Base-by-base conservation (phyloP, 2,113 vertebrate species). In the Pluvianellus socialis region DNA sequence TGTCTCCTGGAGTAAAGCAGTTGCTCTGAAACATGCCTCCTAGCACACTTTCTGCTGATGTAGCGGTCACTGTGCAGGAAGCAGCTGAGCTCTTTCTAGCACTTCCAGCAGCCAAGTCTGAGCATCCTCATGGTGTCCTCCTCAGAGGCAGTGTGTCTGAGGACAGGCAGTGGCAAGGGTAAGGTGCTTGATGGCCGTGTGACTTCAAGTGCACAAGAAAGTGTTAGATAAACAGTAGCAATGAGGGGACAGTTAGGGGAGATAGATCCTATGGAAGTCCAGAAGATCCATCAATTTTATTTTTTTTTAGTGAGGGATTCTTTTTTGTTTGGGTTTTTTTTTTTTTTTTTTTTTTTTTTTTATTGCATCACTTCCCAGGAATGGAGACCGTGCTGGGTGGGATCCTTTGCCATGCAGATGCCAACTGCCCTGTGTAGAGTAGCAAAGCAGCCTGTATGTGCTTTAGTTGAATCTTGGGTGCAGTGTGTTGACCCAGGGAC, bases 361-460 rank as follows among this genome's bases (percentile, higher is more conserved):
- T 3, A 49, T 83, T 65, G 30, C 13, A 44, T 14, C 17, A 1
- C 10, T 77, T 52, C 42, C 42, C 1, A 7, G 14, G 19, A 79
- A 6, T 1, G 2, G 35, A 58, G 20, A 15, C 21, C 4, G 6
- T 38, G 47, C 32, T n/a, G 52, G 2, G 2, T 5, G 7, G 22
- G 17, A 83, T 47, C 20, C 22, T 83, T 45, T 66, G 32, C 13
- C 23, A 24, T 42, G 63, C 27, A 71, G 73, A n/a, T 38, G n/a
- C 45, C 63, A 62, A 0, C 58, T 58, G 27, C 30, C 63, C 30
- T 40, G 3, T 42, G 45, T 12, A 33, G 49, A 90, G 27, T 6
- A 83, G 49, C 58, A 66, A 52, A 88, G 6, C 38, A 33, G 6
- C 8, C 58, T 76, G 32, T 21, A 12, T 16, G 66, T 66, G 28